phyloP scores from a whole-genome alignment of 2,113 vertebrate species.

The Mixornis gularis region DNA sequence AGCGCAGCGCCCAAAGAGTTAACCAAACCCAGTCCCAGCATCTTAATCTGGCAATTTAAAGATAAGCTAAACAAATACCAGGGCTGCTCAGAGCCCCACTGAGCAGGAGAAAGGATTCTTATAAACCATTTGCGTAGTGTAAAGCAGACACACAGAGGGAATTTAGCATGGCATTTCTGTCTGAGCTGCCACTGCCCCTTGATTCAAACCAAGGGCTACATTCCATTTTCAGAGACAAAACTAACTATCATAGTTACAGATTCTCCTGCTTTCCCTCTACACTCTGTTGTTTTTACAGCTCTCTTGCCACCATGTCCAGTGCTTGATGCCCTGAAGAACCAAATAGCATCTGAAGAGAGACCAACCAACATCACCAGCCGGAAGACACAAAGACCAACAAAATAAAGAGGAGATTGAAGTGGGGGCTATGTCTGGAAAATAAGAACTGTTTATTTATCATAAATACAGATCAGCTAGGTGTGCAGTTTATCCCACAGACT shows the following conservation, averaged over 20 bases:
- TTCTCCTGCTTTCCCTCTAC: neutral
- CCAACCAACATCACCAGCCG: neutral
- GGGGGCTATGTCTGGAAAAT: neutral
- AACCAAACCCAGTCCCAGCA: neutral
- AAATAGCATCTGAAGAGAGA: neutral
- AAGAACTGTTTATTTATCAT: constrained; percentile 34
- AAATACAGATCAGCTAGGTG: neutral
- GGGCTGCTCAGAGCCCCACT: neutral
- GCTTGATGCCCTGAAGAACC: neutral
- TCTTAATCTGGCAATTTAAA: neutral
- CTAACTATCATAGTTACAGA: neutral
- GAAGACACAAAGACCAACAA: neutral
- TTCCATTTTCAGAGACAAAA: neutral
- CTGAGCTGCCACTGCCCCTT: neutral
- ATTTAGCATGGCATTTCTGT: neutral
- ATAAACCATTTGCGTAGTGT: neutral
- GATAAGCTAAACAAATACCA: neutral
- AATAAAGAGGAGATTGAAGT: neutral
- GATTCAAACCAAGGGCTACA: neutral
- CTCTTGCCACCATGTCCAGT: neutral
- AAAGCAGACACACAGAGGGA: neutral
- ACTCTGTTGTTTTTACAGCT: neutral
- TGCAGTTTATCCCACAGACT: neutral
- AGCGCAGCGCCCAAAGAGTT: neutral
- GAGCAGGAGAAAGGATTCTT: neutral